Conservation (phyloP, 2,888 invertebrate genomes). For the Acleris sparsana region DNA sequence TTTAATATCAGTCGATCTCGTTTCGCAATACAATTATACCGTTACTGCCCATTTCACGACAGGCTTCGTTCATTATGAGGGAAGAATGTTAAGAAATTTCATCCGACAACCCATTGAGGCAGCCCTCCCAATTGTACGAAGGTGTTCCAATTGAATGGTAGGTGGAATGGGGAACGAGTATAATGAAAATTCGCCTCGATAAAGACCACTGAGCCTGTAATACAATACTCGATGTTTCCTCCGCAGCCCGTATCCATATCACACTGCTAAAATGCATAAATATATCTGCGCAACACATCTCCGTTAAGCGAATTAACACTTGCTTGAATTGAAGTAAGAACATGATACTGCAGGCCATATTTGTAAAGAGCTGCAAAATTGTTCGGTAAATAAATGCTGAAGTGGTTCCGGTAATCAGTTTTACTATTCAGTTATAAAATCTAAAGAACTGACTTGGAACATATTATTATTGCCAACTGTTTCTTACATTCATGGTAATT, state of each 20-base stretch:
- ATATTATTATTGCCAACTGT: no score
- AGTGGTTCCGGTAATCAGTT: no score
- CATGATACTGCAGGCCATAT: neutral
- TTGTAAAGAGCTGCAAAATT: neutral
- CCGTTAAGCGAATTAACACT: conserved; percentile 71
- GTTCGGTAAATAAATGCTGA: neutral
- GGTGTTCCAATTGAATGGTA: conserved; percentile 82
- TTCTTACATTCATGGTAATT: no score
- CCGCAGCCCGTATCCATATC: conserved; percentile 79
- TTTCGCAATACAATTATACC: conserved; percentile 78
- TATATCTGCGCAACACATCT: conserved; percentile 79
- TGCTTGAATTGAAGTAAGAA: conserved; percentile 39
- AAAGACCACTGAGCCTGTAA: conserved; percentile 80
- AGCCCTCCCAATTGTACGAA: conserved; percentile 80
- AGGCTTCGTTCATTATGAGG: conserved; percentile 77
- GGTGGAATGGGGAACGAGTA: conserved; percentile 76
- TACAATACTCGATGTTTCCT: conserved; percentile 82
- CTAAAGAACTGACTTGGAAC: no score
- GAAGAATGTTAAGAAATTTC: conserved; percentile 82
- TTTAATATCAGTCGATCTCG: conserved; percentile 77
- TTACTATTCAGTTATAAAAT: no score
- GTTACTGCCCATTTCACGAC: conserved; percentile 80
- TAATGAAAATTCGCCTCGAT: conserved; percentile 81
- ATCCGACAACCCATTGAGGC: conserved; percentile 82
- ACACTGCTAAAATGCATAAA: conserved; percentile 77